Evolutionary conservation across 1,140 invertebrate species (phyloP), one percentile per base, ranked within the genome.

Genomic region (Hestina assimilis): DNA sequence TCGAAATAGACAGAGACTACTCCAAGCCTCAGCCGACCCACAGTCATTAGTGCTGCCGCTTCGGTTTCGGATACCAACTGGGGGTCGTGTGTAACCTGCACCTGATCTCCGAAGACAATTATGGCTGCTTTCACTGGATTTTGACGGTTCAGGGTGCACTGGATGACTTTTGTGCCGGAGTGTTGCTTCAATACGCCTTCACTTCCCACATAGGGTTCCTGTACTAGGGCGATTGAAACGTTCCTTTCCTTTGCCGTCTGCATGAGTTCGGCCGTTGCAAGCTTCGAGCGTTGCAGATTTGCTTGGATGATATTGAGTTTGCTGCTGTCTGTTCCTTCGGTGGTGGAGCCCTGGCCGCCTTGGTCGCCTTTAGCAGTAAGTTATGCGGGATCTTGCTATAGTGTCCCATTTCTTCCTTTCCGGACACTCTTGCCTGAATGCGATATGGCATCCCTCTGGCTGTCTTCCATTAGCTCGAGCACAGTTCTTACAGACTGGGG

Each of bases 11-110:
- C n/a, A 11, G 40, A 42, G 2, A 42, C 15, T 0, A 76, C 7
- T 21, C 60, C 61, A 5, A 63, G 12, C 24, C 14, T 50, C 1
- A 62, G 11, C 15, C n/a, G 12, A 5, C 59, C 60, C 1, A 20
- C 50, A 8, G 38, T 29, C 2, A 67, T 7, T 0, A 52, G 8
- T 0, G 60, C 63, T 2, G 59, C 72, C 0, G 59, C 52, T 14
- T 58, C 50, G 0, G 48, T 75, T 46, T 70, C 67, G 5, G 65
- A 69, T 0, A 58, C 57, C 6, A 70, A 29, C 21, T 67, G 62
- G 0, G 69, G 69, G 35, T 69, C 62, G 5, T 72, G 42, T 1
- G 62, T 68, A 2, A 70, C 42, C 24, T 62, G 45, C 35, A 76
- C 9, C 2, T 31, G 3, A 15, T 66, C 24, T 0, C 41, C 55